A percentile compares a stretch with the other conserved stretches of the same genome.
phyloP scores from a whole-genome alignment of 1,140 invertebrate species.

The Penaeus indicus region DNA sequence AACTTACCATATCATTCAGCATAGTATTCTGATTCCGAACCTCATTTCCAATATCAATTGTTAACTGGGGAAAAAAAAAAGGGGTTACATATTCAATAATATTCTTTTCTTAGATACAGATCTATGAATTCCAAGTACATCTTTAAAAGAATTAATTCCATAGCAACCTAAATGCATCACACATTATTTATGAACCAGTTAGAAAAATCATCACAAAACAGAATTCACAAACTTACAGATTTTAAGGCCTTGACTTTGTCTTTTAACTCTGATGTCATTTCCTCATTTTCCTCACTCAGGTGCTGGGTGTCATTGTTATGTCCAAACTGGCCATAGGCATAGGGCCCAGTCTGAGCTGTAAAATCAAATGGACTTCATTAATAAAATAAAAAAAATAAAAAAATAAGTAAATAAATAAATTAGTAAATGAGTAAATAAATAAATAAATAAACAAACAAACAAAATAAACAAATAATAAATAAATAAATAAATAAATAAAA shows the following conservation, averaged over 20 bases:
- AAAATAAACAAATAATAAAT: too few species aligned
- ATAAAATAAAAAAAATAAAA: too few species aligned
- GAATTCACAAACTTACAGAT: constrained; percentile 25
- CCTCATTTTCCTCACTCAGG: constrained; percentile 45
- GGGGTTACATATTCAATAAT: too few species aligned
- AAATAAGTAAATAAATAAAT: too few species aligned
- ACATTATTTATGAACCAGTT: too few species aligned
- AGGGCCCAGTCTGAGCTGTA: constrained; percentile 21
- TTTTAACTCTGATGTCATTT: constrained; percentile 43
- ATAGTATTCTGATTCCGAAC: constrained; percentile 57
- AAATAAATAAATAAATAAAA: too few species aligned
- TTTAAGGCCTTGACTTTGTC: constrained; percentile 50
- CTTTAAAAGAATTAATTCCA: too few species aligned
- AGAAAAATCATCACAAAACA: not conserved
- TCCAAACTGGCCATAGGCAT: not conserved
- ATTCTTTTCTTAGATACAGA: too few species aligned
- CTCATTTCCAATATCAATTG: constrained; percentile 63
- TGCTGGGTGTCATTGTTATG: constrained; percentile 39
- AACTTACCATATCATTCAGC: constrained; percentile 61
- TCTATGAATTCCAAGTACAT: too few species aligned
- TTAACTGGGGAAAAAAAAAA: constrained; percentile 42
- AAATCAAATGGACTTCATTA: not conserved
- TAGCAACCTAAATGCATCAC: not conserved
- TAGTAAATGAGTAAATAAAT: too few species aligned
- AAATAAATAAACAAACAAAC: too few species aligned